Evolutionary conservation across 2,888 invertebrate genomes (phyloP).

Genomic region (Lutraria lutraria): DNA sequence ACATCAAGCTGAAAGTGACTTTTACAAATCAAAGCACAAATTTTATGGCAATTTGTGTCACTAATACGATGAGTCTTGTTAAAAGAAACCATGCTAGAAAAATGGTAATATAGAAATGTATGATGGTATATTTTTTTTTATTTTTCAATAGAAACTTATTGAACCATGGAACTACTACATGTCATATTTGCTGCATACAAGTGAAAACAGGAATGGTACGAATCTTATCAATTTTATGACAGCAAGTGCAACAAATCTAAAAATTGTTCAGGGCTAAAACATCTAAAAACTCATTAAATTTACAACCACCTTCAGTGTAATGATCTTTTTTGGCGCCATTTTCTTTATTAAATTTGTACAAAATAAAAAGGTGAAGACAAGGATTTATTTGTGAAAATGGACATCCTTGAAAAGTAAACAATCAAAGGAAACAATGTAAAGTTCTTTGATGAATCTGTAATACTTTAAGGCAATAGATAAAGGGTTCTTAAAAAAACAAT

Average conservation of each 20-base stretch:
- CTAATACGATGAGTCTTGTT: no score
- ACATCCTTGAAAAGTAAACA: not conserved
- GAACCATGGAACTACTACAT: not conserved
- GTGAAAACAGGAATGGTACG: not conserved
- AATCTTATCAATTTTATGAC: not conserved
- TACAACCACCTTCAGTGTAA: not conserved
- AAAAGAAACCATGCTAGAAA: not conserved
- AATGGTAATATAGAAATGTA: not conserved
- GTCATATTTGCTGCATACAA: not conserved
- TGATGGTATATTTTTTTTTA: not conserved
- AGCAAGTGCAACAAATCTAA: not conserved
- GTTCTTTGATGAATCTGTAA: no score
- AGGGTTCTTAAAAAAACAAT: not conserved
- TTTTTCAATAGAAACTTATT: not conserved
- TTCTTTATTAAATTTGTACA: not conserved
- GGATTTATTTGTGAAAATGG: not conserved
- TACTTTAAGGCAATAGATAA: no score
- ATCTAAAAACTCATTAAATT: not conserved
- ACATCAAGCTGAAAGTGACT: no score
- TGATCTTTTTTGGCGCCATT: not conserved
- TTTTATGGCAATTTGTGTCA: no score
- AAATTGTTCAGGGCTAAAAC: not conserved
- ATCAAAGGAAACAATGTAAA: no score
- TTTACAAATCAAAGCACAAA: no score
- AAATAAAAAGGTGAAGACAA: not conserved